phyloP scores from a whole-genome alignment of 2,113 vertebrate species.

The Stigmatopora argus region DNA sequence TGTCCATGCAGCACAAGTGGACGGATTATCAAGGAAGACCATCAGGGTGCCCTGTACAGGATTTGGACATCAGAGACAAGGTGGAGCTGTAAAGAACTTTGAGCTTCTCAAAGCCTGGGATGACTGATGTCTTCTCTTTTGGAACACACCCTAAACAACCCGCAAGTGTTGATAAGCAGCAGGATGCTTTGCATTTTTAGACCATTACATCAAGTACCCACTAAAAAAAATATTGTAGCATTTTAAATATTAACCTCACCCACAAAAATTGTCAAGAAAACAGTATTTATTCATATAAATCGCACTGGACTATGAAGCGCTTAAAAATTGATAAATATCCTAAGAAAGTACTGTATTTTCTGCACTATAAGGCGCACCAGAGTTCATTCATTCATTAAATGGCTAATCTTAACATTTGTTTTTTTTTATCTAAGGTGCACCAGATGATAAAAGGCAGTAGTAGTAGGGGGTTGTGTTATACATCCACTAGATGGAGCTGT shows the following conservation, averaged over 20 bases:
- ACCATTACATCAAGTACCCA: background rate
- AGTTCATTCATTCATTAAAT: no score
- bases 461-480: no score
- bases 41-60: constrained; percentile 4
- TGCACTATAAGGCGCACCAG: no score
- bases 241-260: background rate
- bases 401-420: no score
- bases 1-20: constrained; percentile 16
- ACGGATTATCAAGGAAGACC: background rate
- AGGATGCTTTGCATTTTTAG: background rate
- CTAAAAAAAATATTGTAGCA: background rate
- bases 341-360: no score
- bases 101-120: background rate
- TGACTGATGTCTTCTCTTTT: background rate
- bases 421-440: no score
- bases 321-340: no score
- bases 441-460: no score
- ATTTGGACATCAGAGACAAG: constrained; percentile 6
- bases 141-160: background rate
- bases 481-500: no score
- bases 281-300: no score
- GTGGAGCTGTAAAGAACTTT: constrained; percentile 3
- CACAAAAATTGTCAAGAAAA: background rate
- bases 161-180: background rate
- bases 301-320: no score